A percentile compares a stretch with the other conserved stretches of the same genome.
Evolutionary conservation across 92 coral and sea anemone genomes (phyloP).

Genomic region (Porites divaricata): DNA sequence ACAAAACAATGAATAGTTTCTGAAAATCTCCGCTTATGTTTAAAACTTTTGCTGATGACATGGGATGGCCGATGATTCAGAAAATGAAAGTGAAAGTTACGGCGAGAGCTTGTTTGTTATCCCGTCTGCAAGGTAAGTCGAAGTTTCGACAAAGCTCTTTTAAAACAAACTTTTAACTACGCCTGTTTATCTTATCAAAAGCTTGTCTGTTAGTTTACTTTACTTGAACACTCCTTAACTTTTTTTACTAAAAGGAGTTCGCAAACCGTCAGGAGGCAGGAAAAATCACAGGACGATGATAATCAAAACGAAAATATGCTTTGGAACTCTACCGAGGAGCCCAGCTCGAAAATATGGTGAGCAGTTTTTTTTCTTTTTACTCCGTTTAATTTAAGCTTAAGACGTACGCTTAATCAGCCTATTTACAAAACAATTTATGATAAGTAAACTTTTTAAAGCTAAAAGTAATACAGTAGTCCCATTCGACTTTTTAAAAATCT

Average conservation of each 20-base stretch:
- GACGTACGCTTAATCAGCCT: not conserved
- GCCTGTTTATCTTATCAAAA: too few relatives aligned
- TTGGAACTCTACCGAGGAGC: not conserved
- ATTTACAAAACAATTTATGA: not conserved
- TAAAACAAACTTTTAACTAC: too few relatives aligned
- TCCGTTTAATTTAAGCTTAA: not conserved
- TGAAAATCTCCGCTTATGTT: too few relatives aligned
- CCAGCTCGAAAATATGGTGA: not conserved
- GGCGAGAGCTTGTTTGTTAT: constrained; percentile 43
- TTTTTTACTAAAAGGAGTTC: constrained; percentile 46
- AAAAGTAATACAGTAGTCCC: too few relatives aligned
- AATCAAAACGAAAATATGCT: constrained; percentile 1
- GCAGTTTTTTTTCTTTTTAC: not conserved
- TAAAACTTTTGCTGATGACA: not conserved
- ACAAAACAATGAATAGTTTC: too few relatives aligned
- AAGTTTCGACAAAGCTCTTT: not conserved
- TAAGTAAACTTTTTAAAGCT: too few relatives aligned
- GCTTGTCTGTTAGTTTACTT: too few relatives aligned
- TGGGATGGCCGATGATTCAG: constrained; percentile 2
- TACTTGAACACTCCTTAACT: too few relatives aligned
- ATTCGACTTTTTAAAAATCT: not conserved
- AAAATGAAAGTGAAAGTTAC: not conserved
- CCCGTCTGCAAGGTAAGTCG: constrained; percentile 73
- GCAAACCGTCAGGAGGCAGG: constrained; percentile 69
- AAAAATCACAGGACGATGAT: not conserved